Evolutionary conservation across 2,888 invertebrate species (phyloP), one percentile per base, ranked within the genome.

Genomic region (Dendrolimus pini): DNA sequence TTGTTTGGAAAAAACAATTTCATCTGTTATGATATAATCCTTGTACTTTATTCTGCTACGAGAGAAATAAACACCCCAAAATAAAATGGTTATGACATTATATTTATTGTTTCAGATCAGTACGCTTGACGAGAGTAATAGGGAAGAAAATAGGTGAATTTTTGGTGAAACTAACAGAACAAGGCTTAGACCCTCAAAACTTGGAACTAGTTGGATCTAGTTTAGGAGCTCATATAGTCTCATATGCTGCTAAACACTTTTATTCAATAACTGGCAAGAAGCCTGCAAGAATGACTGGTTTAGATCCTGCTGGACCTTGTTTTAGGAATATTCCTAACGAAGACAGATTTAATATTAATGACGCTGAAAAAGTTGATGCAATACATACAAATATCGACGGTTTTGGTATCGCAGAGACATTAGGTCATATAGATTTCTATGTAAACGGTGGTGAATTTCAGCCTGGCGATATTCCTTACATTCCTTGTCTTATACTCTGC

Each of bases 301-400:
- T 90, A 6, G 90, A 90, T 14, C 89, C 89, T 1, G 85, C 90
- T 0, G 90, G 90, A 0, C 89, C 90, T 0, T 90, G 90, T 59
- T 90, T 74, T 57, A 75, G 89, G 13, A 66, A 74, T 0, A 52
- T 90, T 1, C 75, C 78, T 0, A 57, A 71, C 0, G 74, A 80
- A 1, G 66, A 77, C 8, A 82, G 80, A 54, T 61, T 90, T 0
- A 68, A 72, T 7, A 61, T 65, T 1, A 69, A 77, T 0, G 88
- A 89, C 41, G 89, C 78, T 0, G 68, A 72, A 0, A 69, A 64
- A 56, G 87, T 89, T 0, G 89, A 89, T 53, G 68, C 87, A 0
- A 53, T 90, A 0, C 90, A 90, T 47, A 89, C 90, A 0, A 90
- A 90, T 59, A 89, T 90, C 1, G 90, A 90, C 41, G 90, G 89